Evolutionary conservation across 2,888 invertebrate genomes (phyloP).

Genomic region (Psococerastis gibbosa): DNA sequence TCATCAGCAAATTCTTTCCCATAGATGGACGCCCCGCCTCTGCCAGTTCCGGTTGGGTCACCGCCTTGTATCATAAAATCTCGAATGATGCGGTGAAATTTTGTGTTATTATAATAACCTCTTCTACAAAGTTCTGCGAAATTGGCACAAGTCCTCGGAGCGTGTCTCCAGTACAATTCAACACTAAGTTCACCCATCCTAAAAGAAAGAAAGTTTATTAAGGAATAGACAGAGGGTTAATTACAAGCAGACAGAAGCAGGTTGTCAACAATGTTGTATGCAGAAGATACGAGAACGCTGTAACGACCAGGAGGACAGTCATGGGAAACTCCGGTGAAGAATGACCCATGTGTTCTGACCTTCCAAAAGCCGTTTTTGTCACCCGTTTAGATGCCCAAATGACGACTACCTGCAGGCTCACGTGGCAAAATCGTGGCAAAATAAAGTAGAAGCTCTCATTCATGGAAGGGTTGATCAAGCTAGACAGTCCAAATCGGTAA

Average conservation of each 20-base stretch:
- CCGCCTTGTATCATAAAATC: slow-evolving; percentile 93
- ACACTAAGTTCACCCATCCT: slow-evolving; percentile 86
- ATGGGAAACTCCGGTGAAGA: too few relatives aligned
- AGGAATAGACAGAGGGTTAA: background rate
- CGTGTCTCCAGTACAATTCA: slow-evolving; percentile 97
- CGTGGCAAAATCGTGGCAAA: too few relatives aligned
- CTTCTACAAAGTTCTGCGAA: slow-evolving; percentile 86
- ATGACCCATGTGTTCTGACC: too few relatives aligned
- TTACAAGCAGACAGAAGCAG: background rate
- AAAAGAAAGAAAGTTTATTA: slow-evolving; percentile 20
- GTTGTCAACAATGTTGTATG: too few relatives aligned
- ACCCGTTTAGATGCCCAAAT: too few relatives aligned
- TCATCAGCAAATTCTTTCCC: slow-evolving; percentile 91
- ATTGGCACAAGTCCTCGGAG: slow-evolving; percentile 92
- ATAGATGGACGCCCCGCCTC: slow-evolving; percentile 93
- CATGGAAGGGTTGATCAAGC: too few relatives aligned
- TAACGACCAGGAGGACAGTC: too few relatives aligned
- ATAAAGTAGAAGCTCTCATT: too few relatives aligned
- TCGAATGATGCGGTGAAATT: slow-evolving; percentile 88
- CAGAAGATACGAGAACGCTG: too few relatives aligned
- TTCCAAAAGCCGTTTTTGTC: too few relatives aligned
- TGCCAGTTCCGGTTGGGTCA: slow-evolving; percentile 92
- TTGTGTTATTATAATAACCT: slow-evolving; percentile 90
- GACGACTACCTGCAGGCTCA: too few relatives aligned
- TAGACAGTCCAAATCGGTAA: too few relatives aligned